Percentiles rank a stretch among this genome's conserved stretches.
These are phyloP conservation scores for Callorhinus ursinus DNA, from an alignment of 2,113 vertebrate species.

Conservation along the genomic window DNA sequence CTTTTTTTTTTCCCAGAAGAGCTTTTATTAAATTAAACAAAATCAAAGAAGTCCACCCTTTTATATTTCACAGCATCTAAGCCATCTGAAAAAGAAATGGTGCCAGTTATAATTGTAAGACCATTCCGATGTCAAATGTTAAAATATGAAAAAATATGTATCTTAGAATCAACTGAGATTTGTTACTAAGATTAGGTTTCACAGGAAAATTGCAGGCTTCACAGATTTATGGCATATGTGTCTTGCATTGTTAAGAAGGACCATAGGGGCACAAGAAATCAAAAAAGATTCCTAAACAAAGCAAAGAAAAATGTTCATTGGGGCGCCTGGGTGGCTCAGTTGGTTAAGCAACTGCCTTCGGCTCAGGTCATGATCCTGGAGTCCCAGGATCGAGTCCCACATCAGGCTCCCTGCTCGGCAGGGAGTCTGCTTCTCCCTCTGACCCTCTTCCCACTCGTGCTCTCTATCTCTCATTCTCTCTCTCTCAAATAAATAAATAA, in stretches of 20 bases:
- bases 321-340: too few relatives aligned
- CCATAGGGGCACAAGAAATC: neutral
- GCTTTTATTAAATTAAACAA: slow-evolving; percentile 1
- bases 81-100: neutral
- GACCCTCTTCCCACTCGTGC: too few relatives aligned
- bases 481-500: too few relatives aligned
- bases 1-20: neutral
- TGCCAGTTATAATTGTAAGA: neutral
- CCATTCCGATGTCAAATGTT: neutral
- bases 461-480: too few relatives aligned
- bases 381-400: too few relatives aligned
- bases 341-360: too few relatives aligned
- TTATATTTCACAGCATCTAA: neutral
- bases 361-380: too few relatives aligned
- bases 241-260: neutral
- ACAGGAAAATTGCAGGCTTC: neutral
- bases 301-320: neutral
- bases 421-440: too few relatives aligned
- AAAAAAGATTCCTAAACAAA: neutral
- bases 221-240: neutral
- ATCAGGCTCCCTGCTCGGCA: too few relatives aligned
- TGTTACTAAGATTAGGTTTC: neutral
- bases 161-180: neutral
- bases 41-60: neutral
- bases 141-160: neutral